Conservation (phyloP, 2,888 invertebrate genomes). For the Drosophila lutescens region DNA sequence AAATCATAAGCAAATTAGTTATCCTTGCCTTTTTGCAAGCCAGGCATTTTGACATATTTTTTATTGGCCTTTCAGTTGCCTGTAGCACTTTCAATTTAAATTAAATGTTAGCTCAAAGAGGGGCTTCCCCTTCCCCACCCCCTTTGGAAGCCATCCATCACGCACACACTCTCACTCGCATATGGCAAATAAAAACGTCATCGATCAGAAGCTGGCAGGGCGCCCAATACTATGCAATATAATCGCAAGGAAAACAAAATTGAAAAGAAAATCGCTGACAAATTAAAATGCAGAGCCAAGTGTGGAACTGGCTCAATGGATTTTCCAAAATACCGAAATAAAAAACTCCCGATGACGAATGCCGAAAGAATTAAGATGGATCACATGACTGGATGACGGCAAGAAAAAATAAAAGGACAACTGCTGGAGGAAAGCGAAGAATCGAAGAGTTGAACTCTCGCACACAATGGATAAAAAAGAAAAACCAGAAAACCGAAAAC, state of each 20-base stretch:
- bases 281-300: slow-evolving; percentile 74
- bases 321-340: slow-evolving; percentile 41
- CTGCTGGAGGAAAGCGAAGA: slow-evolving; percentile 11
- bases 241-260: slow-evolving; percentile 25
- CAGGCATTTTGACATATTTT: not conserved
- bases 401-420: slow-evolving; percentile 47
- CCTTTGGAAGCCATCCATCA: slow-evolving; percentile 58
- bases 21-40: not conserved
- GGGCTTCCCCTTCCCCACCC: slow-evolving; percentile 1
- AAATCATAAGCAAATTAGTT: no score
- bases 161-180: slow-evolving; percentile 38
- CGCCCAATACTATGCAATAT: slow-evolving; percentile 69
- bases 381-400: slow-evolving; percentile 81
- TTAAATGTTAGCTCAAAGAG: slow-evolving; percentile 39
- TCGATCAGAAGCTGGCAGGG: slow-evolving; percentile 73
- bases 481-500: slow-evolving; percentile 29
- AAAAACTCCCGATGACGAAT: slow-evolving; percentile 71
- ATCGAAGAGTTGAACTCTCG: slow-evolving; percentile 44
- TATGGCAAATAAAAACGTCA: slow-evolving; percentile 78
- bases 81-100: slow-evolving; percentile 53
- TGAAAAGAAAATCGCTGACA: slow-evolving; percentile 62
- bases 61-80: slow-evolving; percentile 1
- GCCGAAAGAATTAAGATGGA: slow-evolving; percentile 83
- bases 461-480: slow-evolving; percentile 40
- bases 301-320: slow-evolving; percentile 60